phyloP scores from a whole-genome alignment of 2,888 invertebrate species.

The Orchesella flavescens region DNA sequence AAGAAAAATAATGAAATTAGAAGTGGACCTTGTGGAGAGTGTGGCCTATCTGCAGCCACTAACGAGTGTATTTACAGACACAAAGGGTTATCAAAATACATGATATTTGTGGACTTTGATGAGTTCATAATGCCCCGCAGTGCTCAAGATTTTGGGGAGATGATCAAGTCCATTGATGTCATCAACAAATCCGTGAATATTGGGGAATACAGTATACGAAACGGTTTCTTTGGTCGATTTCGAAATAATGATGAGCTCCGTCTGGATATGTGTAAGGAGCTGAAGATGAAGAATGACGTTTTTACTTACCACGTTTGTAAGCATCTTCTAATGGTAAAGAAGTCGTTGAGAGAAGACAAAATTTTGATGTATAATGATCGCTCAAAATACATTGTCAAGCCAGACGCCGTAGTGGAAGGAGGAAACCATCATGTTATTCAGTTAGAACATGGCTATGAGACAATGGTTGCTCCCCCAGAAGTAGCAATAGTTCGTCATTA shows the following conservation, averaged over 20 bases:
- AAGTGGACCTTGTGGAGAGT: background rate
- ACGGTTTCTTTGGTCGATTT: slow-evolving; percentile 15
- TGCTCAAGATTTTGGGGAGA: background rate
- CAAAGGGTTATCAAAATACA: slow-evolving; percentile 27
- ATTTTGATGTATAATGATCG: background rate
- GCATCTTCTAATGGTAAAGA: background rate
- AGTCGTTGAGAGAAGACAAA: background rate
- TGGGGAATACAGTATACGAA: slow-evolving; percentile 16
- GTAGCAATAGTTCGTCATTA: slow-evolving; percentile 6
- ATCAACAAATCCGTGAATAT: background rate
- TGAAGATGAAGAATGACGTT: background rate
- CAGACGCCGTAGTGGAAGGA: background rate
- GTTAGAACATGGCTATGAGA: background rate
- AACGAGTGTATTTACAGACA: slow-evolving; percentile 35
- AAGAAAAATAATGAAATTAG: background rate
- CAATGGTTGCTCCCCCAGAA: background rate
- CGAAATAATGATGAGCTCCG: background rate
- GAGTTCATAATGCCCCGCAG: slow-evolving; percentile 25
- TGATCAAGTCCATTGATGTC: background rate
- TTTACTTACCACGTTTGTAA: background rate
- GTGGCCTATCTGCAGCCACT: background rate
- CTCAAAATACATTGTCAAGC: slow-evolving; percentile 16
- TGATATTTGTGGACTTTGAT: slow-evolving; percentile 40
- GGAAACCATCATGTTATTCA: background rate
- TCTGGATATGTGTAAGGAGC: background rate